phyloP scores from a whole-genome alignment of 2,888 invertebrate species.

The Ditylenchus weischeri region DNA sequence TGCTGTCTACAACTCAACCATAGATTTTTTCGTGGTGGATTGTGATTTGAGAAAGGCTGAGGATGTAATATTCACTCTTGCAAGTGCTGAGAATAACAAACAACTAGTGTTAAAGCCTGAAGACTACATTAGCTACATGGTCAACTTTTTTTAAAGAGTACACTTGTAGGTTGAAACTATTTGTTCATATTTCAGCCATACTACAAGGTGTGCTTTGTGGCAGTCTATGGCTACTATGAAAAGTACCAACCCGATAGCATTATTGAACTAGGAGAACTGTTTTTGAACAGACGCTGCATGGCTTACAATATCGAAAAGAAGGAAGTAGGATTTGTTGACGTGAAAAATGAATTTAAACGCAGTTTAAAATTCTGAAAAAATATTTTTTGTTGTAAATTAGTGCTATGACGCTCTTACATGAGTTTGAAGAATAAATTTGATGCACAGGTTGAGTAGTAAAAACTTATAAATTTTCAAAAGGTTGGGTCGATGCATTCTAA shows the following conservation, averaged over 20 bases:
- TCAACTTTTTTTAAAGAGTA: not conserved
- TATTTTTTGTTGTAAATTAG: too few species aligned
- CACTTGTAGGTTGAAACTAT: too few species aligned
- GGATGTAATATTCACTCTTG: not conserved
- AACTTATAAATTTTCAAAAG: too few species aligned
- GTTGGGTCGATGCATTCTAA: too few species aligned
- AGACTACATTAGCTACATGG: slow-evolving; percentile 6
- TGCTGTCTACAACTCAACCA: not conserved
- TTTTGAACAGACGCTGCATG: slow-evolving; percentile 2
- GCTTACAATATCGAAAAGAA: not conserved
- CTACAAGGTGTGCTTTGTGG: not conserved
- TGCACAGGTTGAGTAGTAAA: too few species aligned
- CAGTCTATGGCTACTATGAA: not conserved
- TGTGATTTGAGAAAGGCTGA: slow-evolving; percentile 3
- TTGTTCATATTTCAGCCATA: not conserved
- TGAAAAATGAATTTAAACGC: not conserved
- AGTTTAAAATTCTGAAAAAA: too few species aligned
- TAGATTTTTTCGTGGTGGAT: not conserved
- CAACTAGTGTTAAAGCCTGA: not conserved
- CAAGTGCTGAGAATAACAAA: not conserved
- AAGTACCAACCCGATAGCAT: not conserved
- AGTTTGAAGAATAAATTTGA: too few species aligned
- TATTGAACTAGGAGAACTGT: not conserved
- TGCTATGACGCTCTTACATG: too few species aligned
- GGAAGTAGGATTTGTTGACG: not conserved